phyloP scores from a whole-genome alignment of 2,113 vertebrate species.

The Dromas ardeola region DNA sequence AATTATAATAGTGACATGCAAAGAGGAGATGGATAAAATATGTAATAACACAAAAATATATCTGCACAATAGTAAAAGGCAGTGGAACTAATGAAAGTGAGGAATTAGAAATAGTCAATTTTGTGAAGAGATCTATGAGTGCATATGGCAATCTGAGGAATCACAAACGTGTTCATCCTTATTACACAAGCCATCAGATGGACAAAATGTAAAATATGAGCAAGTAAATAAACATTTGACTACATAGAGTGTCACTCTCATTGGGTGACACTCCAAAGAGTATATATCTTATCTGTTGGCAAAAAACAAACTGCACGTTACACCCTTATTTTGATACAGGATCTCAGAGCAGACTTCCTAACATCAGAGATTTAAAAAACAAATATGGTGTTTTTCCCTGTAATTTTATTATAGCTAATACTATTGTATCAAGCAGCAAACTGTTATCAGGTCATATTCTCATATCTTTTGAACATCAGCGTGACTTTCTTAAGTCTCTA shows the following conservation, averaged over 20 bases:
- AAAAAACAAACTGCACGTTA: slow-evolving; percentile 37
- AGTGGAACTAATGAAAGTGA: background rate
- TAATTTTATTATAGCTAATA: background rate
- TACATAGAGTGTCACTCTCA: background rate
- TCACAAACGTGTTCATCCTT: background rate
- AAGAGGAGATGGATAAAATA: background rate
- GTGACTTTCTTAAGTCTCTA: background rate
- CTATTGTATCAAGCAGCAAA: background rate
- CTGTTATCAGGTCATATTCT: background rate
- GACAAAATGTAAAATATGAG: background rate
- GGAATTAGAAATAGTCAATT: background rate
- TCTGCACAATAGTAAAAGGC: background rate
- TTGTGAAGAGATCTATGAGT: background rate
- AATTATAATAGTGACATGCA: background rate
- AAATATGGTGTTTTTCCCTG: background rate
- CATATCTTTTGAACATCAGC: background rate
- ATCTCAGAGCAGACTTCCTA: background rate
- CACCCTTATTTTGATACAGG: background rate
- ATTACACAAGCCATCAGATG: background rate
- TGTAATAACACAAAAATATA: background rate
- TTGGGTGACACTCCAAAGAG: slow-evolving; percentile 31
- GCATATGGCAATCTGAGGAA: background rate
- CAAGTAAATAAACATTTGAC: slow-evolving; percentile 45
- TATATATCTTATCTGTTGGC: background rate
- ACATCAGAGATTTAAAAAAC: background rate